A percentile compares a stretch with the other conserved stretches of the same genome.
These are phyloP conservation scores for Paradoxurus hermaphroditus DNA, from an alignment of 2,113 vertebrate genomes.

Conservation along the genomic window DNA sequence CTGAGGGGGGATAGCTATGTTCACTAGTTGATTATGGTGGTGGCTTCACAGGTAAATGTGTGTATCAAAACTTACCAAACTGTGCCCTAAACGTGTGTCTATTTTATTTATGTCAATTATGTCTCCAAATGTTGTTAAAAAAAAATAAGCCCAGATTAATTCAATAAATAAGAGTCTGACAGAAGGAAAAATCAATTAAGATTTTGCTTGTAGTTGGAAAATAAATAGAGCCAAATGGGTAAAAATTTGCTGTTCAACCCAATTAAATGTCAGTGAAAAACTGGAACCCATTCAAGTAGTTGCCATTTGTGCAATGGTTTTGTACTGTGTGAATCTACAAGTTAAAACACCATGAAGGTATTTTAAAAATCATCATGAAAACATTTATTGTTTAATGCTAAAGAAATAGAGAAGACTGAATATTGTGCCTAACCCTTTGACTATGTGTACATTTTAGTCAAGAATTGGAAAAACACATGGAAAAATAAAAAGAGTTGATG, in stretches of 20 bases:
- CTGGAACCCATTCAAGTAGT: background rate
- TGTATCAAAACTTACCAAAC: background rate
- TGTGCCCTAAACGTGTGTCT: background rate
- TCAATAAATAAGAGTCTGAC: background rate
- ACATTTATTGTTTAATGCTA: background rate
- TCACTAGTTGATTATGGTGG: background rate
- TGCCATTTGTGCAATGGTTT: background rate
- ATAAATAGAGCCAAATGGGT: background rate
- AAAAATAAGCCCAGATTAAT: background rate
- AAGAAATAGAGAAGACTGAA: background rate
- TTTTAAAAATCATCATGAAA: background rate
- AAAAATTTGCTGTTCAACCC: background rate
- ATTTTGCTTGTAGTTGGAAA: background rate
- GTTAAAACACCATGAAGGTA: background rate
- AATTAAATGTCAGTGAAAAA: slow-evolving; percentile 3
- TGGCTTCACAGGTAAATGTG: background rate
- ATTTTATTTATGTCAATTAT: background rate
- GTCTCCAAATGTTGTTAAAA: background rate
- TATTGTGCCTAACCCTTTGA: background rate
- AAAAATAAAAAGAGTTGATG: background rate
- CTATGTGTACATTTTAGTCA: background rate
- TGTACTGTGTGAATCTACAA: background rate
- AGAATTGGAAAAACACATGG: background rate
- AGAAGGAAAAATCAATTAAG: background rate
- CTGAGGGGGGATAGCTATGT: background rate